Evolutionary conservation across 2,888 invertebrate genomes (phyloP), one percentile per base, ranked within the genome.

Genomic region (Pheosia gnoma): DNA sequence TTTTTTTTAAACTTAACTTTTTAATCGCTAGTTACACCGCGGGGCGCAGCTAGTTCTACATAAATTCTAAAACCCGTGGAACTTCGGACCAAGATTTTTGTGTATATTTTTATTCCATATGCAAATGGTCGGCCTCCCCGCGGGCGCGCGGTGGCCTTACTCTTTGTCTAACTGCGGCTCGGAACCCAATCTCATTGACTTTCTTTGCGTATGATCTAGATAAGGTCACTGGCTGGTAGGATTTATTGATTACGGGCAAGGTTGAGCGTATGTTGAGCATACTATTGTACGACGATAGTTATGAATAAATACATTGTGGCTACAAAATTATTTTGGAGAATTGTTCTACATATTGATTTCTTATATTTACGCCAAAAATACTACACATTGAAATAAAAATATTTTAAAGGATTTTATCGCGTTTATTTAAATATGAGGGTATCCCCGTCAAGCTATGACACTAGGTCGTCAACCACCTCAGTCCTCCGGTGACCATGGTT

Each of bases 71-170:
- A 25, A 25, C 25, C 25, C 2, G 25, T 25, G 25, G 25, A 0
- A 49, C 49, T 5, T n/a, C 9, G 9, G 51, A 52, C 4, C 36
- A n/a, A 10, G 37, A 52, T 13, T 51, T 4, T n/a, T 51, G 3
- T 10, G 36, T 37, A 36, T 52, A 4, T 25, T 52, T 52, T 49
- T 57, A 25, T 57, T 57, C 49, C 58, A 43, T 58, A 59, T 59
- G 59, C 55, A 55, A 59, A 59, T 45, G 25, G 36, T 3, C 59
- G 55, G 54, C 58, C 58, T 59, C 47, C 55, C 55, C 59, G 39
- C 54, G 55, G 55, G 59, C 37, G 8, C 53, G 13, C 37, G 37
- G 38, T 11, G 59, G 52, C 59, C 59, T 59, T 59, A 54, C 52
- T 36, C 47, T 45, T 53, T 59, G 55, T 59, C 55, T 59, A 25